Percentiles rank a stretch among this genome's conserved stretches.
phyloP scores from a whole-genome alignment of 2,888 invertebrate genomes.

The Orthosia cruda region DNA sequence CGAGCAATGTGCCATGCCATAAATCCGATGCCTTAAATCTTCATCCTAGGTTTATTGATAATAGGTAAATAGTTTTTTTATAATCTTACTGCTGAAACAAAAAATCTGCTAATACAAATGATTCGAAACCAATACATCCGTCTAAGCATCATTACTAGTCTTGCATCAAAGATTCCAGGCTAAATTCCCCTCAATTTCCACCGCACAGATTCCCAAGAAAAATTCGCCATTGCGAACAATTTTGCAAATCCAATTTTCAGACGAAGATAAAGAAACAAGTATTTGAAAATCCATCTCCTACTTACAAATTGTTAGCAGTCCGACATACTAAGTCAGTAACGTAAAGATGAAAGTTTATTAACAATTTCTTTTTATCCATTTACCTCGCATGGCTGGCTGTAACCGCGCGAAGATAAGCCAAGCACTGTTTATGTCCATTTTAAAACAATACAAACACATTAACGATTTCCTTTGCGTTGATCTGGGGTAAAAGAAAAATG shows the following conservation, averaged over 20 bases:
- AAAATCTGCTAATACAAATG: no score
- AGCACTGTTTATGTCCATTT: conserved; percentile 51
- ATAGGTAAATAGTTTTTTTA: no score
- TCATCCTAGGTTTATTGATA: not conserved
- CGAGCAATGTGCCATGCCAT: no score
- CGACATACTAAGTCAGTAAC: conserved; percentile 28
- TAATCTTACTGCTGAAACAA: no score
- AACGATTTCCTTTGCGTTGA: conserved; percentile 51
- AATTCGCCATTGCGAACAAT: not conserved
- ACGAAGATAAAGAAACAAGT: not conserved
- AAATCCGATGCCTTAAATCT: no score
- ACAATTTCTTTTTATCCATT: conserved; percentile 65
- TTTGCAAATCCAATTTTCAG: not conserved
- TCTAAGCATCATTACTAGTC: not conserved
- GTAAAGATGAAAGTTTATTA: conserved; percentile 61
- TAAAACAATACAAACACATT: conserved; percentile 57
- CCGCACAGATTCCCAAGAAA: not conserved
- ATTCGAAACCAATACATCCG: not conserved
- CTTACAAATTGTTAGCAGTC: conserved; percentile 22
- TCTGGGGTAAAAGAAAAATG: conserved; percentile 43
- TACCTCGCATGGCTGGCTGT: conserved; percentile 56
- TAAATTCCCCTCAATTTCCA: not conserved
- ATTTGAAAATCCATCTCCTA: conserved; percentile 19
- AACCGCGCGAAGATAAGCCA: conserved; percentile 49
- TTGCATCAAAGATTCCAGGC: not conserved